A percentile compares a stretch with the other conserved stretches of the same genome.
Conservation (phyloP, 2,113 vertebrate genomes). For the Brachypodius melanocephalos region DNA sequence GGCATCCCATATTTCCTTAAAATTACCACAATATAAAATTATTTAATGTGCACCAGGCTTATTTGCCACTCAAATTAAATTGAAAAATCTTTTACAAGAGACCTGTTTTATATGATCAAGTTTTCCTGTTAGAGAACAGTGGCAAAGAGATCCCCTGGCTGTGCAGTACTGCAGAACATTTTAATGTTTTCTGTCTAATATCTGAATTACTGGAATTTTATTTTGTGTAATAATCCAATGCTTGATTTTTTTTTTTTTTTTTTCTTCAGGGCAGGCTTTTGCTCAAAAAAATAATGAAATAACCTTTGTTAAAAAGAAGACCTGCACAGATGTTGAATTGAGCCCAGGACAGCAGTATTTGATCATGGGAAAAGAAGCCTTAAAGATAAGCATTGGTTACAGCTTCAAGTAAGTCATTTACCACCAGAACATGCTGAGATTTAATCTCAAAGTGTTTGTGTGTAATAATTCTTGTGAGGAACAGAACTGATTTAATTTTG, state of each 20-base stretch:
- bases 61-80: not conserved
- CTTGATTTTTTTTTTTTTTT: not conserved
- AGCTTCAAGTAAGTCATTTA: conserved; percentile 68
- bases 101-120: not conserved
- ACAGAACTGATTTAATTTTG: not conserved
- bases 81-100: not conserved
- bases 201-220: not conserved
- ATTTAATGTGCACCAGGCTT: not conserved
- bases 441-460: not conserved
- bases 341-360: conserved; percentile 78
- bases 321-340: conserved; percentile 75
- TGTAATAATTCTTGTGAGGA: not conserved
- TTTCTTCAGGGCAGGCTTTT: conserved; percentile 66
- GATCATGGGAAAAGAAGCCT: conserved; percentile 85
- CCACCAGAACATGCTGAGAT: not conserved
- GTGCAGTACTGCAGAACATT: not conserved
- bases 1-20: not conserved
- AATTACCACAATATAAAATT: not conserved
- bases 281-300: conserved; percentile 70
- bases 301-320: conserved; percentile 83
- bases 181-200: not conserved
- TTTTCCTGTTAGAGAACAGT: not conserved
- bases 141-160: not conserved
- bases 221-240: not conserved
- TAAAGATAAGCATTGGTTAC: conserved; percentile 67